These are phyloP conservation scores for Oryzias melastigma DNA, from an alignment of 2,113 vertebrate genomes.

Conservation along the genomic window DNA sequence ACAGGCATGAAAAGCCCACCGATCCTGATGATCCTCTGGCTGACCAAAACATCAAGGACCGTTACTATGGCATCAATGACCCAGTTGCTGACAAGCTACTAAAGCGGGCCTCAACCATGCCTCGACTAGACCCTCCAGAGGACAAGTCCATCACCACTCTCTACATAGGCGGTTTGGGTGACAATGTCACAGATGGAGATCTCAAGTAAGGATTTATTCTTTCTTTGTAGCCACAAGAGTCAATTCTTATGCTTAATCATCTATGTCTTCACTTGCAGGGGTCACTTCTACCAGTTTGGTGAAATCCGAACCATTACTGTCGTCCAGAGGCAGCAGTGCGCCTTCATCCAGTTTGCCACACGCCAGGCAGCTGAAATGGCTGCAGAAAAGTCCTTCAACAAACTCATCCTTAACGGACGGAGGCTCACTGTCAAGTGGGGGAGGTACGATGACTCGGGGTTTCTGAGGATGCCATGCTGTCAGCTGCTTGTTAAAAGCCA, in stretches of 20 bases:
- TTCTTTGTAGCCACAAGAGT: too few species aligned
- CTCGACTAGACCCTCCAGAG: constrained; percentile 91
- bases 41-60: constrained; percentile 98
- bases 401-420: constrained; percentile 94
- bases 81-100: constrained; percentile 97
- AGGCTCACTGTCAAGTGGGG: constrained; percentile 98
- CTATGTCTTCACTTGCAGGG: constrained; percentile 73
- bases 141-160: constrained; percentile 95
- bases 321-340: constrained; percentile 95
- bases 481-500: constrained; percentile 18
- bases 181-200: constrained; percentile 92
- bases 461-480: neutral
- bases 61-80: constrained; percentile 97
- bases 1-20: constrained; percentile 96
- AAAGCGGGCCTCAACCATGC: constrained; percentile 95
- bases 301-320: constrained; percentile 96
- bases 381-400: constrained; percentile 98
- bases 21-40: constrained; percentile 97
- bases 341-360: constrained; percentile 97
- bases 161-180: constrained; percentile 94
- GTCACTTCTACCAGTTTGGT: constrained; percentile 97
- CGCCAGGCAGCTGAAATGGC: constrained; percentile 90
- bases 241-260: neutral
- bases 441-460: constrained; percentile 76
- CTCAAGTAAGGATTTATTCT: constrained; percentile 79